phyloP scores from a whole-genome alignment of 2,797 vertebrate genomes.

The Manis pentadactyla region DNA sequence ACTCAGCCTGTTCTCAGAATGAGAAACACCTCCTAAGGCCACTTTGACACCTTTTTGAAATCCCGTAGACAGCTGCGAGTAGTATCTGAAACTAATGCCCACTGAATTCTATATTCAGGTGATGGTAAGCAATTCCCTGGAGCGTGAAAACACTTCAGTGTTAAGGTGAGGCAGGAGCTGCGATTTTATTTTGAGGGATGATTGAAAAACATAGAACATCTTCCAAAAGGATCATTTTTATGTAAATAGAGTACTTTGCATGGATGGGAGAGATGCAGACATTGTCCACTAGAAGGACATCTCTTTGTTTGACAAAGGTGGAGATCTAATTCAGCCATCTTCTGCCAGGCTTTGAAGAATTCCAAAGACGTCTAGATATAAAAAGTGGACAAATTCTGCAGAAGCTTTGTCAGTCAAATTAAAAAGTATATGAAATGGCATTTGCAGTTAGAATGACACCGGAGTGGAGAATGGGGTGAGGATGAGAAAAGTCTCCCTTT shows the following conservation, averaged over 20 bases:
- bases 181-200: slow-evolving; percentile 76
- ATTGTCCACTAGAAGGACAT: neutral
- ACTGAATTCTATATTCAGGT: slow-evolving; percentile 61
- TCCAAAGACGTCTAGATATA: neutral
- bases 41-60: slow-evolving; percentile 62
- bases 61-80: slow-evolving; percentile 53
- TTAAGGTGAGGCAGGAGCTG: slow-evolving; percentile 71
- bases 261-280: neutral
- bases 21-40: slow-evolving; percentile 63
- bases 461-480: neutral
- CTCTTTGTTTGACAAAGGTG: neutral
- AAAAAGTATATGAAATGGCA: neutral
- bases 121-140: slow-evolving; percentile 56
- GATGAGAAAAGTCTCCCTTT: neutral
- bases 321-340: neutral
- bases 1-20: neutral
- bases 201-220: slow-evolving; percentile 62
- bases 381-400: neutral
- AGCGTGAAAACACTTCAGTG: slow-evolving; percentile 73
- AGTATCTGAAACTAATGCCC: slow-evolving; percentile 63
- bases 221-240: slow-evolving; percentile 60
- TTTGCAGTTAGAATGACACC: neutral
- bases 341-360: slow-evolving; percentile 16
- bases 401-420: neutral
- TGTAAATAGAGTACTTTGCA: slow-evolving; percentile 57